Percentiles rank a stretch among this genome's conserved stretches.
These are phyloP conservation scores for Xestia c-nigrum DNA, from an alignment of 2,888 invertebrate genomes.

Conservation along the genomic window DNA sequence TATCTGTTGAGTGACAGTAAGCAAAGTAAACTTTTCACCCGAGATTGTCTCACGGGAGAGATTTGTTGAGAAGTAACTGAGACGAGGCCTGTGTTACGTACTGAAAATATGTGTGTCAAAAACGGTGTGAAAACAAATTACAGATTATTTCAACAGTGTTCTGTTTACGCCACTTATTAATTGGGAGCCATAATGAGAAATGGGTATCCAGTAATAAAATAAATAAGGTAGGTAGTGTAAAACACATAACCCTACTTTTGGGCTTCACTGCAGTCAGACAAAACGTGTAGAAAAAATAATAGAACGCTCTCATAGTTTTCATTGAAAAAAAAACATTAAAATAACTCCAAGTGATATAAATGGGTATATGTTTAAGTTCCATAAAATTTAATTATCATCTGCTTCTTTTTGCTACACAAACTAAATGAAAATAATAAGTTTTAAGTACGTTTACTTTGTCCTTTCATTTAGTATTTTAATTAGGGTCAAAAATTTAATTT, in stretches of 20 bases:
- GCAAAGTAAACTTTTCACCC: constrained; percentile 36
- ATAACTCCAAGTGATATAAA: constrained; percentile 15
- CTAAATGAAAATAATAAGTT: constrained; percentile 49
- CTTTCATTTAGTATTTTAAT: constrained; percentile 46
- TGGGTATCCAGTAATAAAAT: background rate
- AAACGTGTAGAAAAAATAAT: background rate
- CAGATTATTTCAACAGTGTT: background rate
- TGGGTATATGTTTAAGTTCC: constrained; percentile 3
- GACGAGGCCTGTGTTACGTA: background rate
- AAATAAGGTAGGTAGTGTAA: background rate
- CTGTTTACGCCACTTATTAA: background rate
- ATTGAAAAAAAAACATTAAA: background rate
- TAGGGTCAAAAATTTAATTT: constrained; percentile 43
- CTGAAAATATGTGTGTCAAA: background rate
- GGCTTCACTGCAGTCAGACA: background rate
- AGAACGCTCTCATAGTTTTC: background rate
- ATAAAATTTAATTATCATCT: constrained; percentile 34
- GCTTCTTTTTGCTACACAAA: constrained; percentile 18
- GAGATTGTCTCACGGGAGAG: constrained; percentile 6
- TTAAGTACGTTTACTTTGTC: constrained; percentile 35
- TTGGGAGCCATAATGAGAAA: background rate
- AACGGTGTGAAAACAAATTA: background rate
- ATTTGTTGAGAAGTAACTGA: constrained; percentile 20
- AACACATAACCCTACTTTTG: too few species aligned
- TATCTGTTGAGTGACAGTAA: constrained; percentile 58